Base-by-base conservation (phyloP, 2,113 vertebrate species). In the Lasiurus borealis region DNA sequence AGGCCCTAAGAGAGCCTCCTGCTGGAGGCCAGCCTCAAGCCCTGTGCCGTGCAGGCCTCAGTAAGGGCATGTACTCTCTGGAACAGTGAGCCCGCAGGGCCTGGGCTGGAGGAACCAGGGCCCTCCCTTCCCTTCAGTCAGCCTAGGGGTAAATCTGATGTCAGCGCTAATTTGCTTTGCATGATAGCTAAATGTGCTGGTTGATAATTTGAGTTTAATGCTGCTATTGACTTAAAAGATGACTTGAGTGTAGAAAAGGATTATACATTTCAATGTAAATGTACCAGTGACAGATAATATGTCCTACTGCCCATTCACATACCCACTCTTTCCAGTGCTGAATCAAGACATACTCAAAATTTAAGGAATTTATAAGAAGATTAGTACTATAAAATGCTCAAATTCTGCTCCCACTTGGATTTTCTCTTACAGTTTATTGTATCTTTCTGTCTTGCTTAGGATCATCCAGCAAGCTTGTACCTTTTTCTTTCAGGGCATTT, bases 41-140 rank as follows among this genome's bases (percentile, higher is more conserved):
- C 54, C 21, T 29, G 7, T 25, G 25, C 4, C 19, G 5, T 40
- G 10, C 12, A 25, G 44, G 12, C 4, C 13, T 46, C 19, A 54
- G 29, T 23, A 62, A 81, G 25, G 7, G 15, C 44, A 62, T 48
- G 0, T 62, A 1, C 34, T 84, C 73, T 75, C 31, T 57, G 59
- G 10, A 46, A 25, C 5, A 27, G 19, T 2, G 44, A 76, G 13
- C 0, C 1, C 8, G 76, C 19, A 57, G 25, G 0, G 57, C 3
- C 3, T 85, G 12, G 10, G 23, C 57, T 76, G 44, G 57, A 46
- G 81, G 15, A 91, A 5, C 23, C 19, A 23, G 34, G 0, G 0
- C 14, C 31, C 4, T 73, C 25, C 21, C 54, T 8, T 66, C 36
- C 62, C 48, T 69, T 75, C 29, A 27, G 0, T 23, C 52, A 0